Conservation (phyloP, 2,113 vertebrate species). For the Rissa tridactyla region DNA sequence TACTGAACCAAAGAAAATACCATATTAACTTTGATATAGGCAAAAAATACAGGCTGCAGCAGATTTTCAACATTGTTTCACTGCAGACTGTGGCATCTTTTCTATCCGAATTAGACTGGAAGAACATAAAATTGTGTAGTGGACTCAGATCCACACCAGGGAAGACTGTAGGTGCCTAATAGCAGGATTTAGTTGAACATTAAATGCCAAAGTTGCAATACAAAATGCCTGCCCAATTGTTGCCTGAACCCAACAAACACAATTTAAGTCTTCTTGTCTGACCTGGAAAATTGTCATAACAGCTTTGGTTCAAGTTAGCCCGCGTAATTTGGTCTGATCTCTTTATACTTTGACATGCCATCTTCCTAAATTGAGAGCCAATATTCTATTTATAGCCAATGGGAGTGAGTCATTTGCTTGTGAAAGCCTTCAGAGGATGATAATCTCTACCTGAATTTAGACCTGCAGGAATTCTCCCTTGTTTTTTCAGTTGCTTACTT, state of each 20-base stretch:
- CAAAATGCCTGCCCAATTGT: not conserved
- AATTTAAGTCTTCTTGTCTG: not conserved
- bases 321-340: not conserved
- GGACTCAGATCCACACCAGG: not conserved
- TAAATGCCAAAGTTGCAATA: not conserved
- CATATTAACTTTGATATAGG: not conserved
- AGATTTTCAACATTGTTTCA: not conserved
- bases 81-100: not conserved
- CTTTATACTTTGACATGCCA: not conserved
- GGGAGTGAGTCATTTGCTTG: not conserved
- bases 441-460: not conserved
- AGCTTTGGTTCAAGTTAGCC: not conserved
- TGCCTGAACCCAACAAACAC: not conserved
- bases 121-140: not conserved
- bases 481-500: not conserved
- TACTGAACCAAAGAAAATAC: not conserved
- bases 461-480: not conserved
- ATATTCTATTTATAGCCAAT: not conserved
- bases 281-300: not conserved
- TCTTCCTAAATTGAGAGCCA: not conserved
- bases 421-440: not conserved
- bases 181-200: not conserved
- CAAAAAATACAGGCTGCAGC: not conserved
- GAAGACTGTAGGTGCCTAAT: not conserved
- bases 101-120: not conserved